Evolutionary conservation across 2,888 invertebrate genomes (phyloP).

Genomic region (Alloplasta piceator): DNA sequence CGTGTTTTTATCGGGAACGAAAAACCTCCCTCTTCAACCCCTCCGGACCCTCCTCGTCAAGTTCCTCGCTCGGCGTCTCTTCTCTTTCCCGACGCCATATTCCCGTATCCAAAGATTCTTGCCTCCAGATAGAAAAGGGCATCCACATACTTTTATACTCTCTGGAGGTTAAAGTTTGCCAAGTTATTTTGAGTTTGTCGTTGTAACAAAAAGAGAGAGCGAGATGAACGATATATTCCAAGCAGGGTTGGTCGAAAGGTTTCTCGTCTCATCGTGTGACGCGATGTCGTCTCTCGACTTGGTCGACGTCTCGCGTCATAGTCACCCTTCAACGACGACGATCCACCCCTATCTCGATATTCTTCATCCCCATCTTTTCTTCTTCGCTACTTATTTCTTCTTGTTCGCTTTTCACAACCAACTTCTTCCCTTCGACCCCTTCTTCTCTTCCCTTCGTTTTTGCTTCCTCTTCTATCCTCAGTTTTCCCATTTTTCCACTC

Average conservation of each 20-base stretch:
- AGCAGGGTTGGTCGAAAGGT: slow-evolving; percentile 19
- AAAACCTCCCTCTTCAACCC: slow-evolving; percentile 45
- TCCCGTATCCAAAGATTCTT: slow-evolving; percentile 70
- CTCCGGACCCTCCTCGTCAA: neutral
- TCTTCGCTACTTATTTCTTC: slow-evolving; percentile 37
- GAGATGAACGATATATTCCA: slow-evolving; percentile 3
- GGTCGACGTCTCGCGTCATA: slow-evolving; percentile 76
- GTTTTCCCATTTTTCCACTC: slow-evolving; percentile 24
- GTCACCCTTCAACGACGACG: slow-evolving; percentile 72
- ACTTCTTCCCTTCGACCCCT: slow-evolving; percentile 47
- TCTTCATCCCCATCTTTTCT: slow-evolving; percentile 55
- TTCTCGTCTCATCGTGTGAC: slow-evolving; percentile 22
- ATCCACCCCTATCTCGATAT: slow-evolving; percentile 63
- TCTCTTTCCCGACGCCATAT: slow-evolving; percentile 32
- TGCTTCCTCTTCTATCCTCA: slow-evolving; percentile 49
- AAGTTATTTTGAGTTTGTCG: slow-evolving; percentile 80
- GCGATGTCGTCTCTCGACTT: slow-evolving; percentile 65
- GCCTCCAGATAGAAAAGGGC: slow-evolving; percentile 77
- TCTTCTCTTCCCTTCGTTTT: slow-evolving; percentile 41
- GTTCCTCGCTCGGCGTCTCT: slow-evolving; percentile 30
- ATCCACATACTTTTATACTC: slow-evolving; percentile 77
- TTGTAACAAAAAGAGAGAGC: slow-evolving; percentile 34
- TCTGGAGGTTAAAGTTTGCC: slow-evolving; percentile 78
- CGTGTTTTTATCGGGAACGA: slow-evolving; percentile 76
- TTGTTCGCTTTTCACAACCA: slow-evolving; percentile 41